Percentiles rank a stretch among this genome's conserved stretches.
Conservation (phyloP, 2,888 invertebrate species). For the Calliopum simillimum region DNA sequence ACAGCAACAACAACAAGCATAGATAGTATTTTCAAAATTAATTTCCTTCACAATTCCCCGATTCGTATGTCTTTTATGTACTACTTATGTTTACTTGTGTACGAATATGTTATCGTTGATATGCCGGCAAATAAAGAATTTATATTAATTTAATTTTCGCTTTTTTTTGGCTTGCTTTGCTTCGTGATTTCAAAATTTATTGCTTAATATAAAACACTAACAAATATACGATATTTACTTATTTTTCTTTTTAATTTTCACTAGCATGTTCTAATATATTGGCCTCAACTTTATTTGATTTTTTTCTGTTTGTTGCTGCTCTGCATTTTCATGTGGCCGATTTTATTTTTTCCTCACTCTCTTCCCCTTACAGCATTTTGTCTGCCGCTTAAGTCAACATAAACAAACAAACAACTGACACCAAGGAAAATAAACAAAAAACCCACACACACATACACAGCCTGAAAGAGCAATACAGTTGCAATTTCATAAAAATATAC, state of each 20-base stretch:
- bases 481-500: neutral
- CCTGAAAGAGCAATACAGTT: neutral
- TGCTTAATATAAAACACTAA: too few species aligned
- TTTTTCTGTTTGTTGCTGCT: neutral
- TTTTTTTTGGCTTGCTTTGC: conserved; percentile 25
- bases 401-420: conserved; percentile 4
- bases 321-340: too few species aligned
- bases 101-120: conserved; percentile 25
- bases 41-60: neutral
- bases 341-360: neutral
- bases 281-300: too few species aligned
- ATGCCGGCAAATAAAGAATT: conserved; percentile 41
- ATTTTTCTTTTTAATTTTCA: too few species aligned
- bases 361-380: neutral
- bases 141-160: conserved; percentile 44
- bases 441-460: neutral
- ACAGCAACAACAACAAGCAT: neutral
- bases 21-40: too few species aligned
- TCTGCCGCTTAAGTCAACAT: conserved; percentile 12
- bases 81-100: conserved; percentile 34
- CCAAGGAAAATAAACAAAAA: conserved; percentile 10
- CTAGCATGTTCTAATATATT: too few species aligned
- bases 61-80: conserved; percentile 17
- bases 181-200: too few species aligned
- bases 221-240: too few species aligned